These are phyloP conservation scores for Cyclophora albipunctata DNA, from an alignment of 2,888 invertebrate species.

Conservation along the genomic window DNA sequence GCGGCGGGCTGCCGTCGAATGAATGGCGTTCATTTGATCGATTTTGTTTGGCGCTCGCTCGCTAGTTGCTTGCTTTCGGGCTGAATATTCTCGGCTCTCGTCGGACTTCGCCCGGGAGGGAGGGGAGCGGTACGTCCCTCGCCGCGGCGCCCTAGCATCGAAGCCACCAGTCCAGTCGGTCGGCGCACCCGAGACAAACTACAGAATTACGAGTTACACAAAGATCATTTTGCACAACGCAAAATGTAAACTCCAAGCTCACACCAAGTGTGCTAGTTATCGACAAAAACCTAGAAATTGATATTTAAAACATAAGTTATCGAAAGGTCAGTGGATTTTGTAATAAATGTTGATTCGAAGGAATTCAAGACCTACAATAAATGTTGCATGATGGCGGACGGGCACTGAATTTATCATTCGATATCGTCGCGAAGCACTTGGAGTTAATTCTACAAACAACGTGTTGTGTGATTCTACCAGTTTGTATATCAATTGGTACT, in stretches of 20 bases:
- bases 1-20: too few relatives aligned
- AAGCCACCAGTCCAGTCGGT: conserved; percentile 28
- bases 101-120: too few relatives aligned
- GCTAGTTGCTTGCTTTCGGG: too few relatives aligned
- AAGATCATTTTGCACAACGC: conserved; percentile 30
- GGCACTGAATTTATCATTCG: neutral
- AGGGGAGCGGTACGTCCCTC: too few relatives aligned
- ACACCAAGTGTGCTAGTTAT: conserved; percentile 25
- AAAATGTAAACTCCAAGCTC: conserved; percentile 29
- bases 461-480: neutral
- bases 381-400: conserved; percentile 20
- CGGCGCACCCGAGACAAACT: conserved; percentile 43
- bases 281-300: conserved; percentile 25
- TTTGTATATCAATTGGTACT: neutral
- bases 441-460: conserved; percentile 5
- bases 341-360: neutral
- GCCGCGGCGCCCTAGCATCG: too few relatives aligned
- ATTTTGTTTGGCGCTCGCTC: too few relatives aligned
- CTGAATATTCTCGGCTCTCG: too few relatives aligned
- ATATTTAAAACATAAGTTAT: neutral
- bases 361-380: neutral
- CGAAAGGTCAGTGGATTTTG: conserved; percentile 6
- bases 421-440: conserved; percentile 3
- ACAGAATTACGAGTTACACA: conserved; percentile 30
- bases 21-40: too few relatives aligned